Evolutionary conservation across 2,888 invertebrate species (phyloP).

Genomic region (Poecilus cupreus): DNA sequence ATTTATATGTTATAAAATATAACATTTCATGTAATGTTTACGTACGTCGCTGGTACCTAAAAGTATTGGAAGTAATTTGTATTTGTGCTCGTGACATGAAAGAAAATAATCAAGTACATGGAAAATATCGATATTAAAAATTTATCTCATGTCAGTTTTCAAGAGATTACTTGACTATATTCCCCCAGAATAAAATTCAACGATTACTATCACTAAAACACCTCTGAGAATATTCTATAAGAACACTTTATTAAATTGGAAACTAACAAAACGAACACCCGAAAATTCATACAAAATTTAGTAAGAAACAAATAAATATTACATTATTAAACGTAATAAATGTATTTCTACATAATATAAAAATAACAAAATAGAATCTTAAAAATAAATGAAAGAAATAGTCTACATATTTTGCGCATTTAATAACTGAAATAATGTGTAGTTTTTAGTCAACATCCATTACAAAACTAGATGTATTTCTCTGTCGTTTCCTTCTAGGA

Average conservation of each 20-base stretch:
- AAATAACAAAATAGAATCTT: constrained; percentile 3
- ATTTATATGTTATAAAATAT: background rate
- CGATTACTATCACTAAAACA: constrained; percentile 28
- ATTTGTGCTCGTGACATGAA: background rate
- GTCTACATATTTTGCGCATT: constrained; percentile 11
- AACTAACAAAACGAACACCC: constrained; percentile 7
- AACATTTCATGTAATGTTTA: constrained; percentile 5
- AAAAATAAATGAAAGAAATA: constrained; percentile 15
- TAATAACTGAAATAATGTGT: background rate
- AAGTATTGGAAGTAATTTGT: constrained; percentile 9
- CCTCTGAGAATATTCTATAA: constrained; percentile 1
- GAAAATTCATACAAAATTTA: constrained; percentile 24
- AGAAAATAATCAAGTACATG: constrained; percentile 35
- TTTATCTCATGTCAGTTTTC: background rate
- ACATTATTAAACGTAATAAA: background rate
- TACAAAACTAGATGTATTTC: background rate
- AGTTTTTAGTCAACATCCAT: background rate
- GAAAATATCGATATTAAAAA: constrained; percentile 2
- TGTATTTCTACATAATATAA: constrained; percentile 21
- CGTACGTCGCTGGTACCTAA: background rate
- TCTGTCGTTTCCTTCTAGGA: constrained; percentile 9
- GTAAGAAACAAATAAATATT: background rate
- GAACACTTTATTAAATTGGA: constrained; percentile 9
- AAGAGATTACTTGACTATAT: background rate
- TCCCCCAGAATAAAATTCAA: constrained; percentile 2